Conservation (phyloP, 1,140 invertebrate genomes). For the Drosophila mayri region DNA sequence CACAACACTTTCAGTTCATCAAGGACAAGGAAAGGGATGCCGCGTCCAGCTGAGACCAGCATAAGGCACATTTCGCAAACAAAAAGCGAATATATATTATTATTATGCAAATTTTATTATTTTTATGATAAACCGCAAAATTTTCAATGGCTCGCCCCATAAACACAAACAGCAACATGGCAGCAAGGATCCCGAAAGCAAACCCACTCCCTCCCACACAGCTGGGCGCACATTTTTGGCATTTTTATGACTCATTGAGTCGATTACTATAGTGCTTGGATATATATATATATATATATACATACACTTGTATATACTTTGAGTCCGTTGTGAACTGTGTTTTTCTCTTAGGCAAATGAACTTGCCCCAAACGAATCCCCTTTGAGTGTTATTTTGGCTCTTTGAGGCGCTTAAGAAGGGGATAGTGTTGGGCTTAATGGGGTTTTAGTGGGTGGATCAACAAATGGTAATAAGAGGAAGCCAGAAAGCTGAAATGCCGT, state of each 20-base stretch:
- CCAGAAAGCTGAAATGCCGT: not conserved
- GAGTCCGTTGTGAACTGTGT: conserved; percentile 49
- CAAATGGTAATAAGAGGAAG: conserved; percentile 49
- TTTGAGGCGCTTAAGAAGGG: conserved; percentile 30
- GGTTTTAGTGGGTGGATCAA: conserved; percentile 52
- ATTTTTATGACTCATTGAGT: conserved; percentile 82
- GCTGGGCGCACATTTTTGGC: conserved; percentile 78
- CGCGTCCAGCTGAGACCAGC: conserved; percentile 61
- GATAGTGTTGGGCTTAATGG: conserved; percentile 49
- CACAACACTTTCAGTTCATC: conserved; percentile 82
- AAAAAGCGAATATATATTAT: conserved; percentile 58
- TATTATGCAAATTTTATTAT: conserved; percentile 83
- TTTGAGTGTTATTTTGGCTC: conserved; percentile 15
- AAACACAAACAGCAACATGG: conserved; percentile 60
- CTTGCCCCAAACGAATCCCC: conserved; percentile 18
- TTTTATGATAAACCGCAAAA: conserved; percentile 82
- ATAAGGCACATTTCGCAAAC: conserved; percentile 66
- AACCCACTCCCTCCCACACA: conserved; percentile 25
- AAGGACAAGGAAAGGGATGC: conserved; percentile 52
- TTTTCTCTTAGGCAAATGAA: conserved; percentile 70
- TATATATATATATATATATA: conserved; percentile 24
- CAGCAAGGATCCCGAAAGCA: conserved; percentile 25
- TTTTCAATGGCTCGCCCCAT: conserved; percentile 58
- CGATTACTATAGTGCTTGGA: conserved; percentile 70
- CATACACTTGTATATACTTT: too few relatives aligned